Percentiles rank a stretch among this genome's conserved stretches.
These are phyloP conservation scores for Periophthalmus magnuspinnatus DNA, from an alignment of 2,797 vertebrate species.

Conservation along the genomic window DNA sequence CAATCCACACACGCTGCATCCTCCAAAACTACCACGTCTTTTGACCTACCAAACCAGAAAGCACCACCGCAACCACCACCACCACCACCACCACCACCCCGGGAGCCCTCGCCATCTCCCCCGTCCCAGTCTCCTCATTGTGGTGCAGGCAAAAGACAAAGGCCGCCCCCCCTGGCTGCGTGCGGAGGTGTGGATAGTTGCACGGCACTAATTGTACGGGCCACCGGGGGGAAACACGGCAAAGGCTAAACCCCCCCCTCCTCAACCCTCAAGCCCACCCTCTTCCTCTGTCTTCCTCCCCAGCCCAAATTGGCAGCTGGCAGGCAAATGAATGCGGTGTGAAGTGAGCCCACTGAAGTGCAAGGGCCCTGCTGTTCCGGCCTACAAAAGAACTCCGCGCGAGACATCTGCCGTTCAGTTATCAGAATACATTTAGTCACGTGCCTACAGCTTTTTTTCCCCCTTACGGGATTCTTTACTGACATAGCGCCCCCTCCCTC, in stretches of 20 bases:
- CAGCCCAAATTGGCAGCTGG: conserved; percentile 90
- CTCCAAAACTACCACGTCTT: conserved; percentile 32
- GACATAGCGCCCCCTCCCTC: conserved; percentile 52
- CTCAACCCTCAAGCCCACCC: conserved; percentile 28
- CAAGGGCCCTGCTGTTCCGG: conserved; percentile 90
- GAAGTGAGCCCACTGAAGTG: conserved; percentile 88
- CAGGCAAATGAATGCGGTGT: conserved; percentile 90
- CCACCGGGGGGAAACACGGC: conserved; percentile 53
- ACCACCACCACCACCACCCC: conserved; percentile 43
- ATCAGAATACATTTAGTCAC: conserved; percentile 89
- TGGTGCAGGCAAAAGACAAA: conserved; percentile 75
- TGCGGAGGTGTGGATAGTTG: conserved; percentile 73
- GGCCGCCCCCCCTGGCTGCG: conserved; percentile 54
- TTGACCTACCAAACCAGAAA: conserved; percentile 60
- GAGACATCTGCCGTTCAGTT: conserved; percentile 94
- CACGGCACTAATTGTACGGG: conserved; percentile 76
- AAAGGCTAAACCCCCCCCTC: conserved; percentile 14
- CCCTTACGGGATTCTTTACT: conserved; percentile 65
- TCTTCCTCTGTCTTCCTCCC: conserved; percentile 52
- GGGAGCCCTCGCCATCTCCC: conserved; percentile 60
- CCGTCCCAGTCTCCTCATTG: conserved; percentile 65
- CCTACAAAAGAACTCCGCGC: conserved; percentile 88
- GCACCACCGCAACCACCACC: conserved; percentile 24
- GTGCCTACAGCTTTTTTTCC: conserved; percentile 65
- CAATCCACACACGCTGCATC: conserved; percentile 30